Percentiles rank a stretch among this genome's conserved stretches.
These are phyloP conservation scores for Chloropsis cyanopogon DNA, from an alignment of 2,113 vertebrate genomes.

Conservation along the genomic window DNA sequence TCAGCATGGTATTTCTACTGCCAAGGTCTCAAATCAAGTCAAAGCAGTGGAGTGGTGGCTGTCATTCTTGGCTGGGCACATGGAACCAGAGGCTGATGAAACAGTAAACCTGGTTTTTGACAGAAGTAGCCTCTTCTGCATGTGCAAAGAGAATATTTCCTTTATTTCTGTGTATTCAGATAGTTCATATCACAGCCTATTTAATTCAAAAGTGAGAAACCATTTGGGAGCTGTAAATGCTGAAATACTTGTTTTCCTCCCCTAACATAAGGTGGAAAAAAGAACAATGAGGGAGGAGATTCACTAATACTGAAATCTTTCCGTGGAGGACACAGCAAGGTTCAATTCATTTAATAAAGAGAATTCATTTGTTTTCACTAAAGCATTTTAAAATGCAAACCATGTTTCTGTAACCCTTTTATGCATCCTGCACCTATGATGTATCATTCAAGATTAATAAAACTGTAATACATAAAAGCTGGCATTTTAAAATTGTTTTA, in stretches of 20 bases:
- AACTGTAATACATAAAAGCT: conserved; percentile 27
- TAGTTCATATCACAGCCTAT: neutral
- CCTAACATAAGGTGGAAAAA: neutral
- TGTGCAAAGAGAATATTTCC: neutral
- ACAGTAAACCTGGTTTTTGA: neutral
- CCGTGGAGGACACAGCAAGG: conserved; percentile 39
- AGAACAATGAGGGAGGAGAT: neutral
- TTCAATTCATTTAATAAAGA: conserved; percentile 57
- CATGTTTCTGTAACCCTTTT: conserved; percentile 26
- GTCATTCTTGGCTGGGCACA: neutral
- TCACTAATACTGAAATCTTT: neutral
- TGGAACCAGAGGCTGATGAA: neutral
- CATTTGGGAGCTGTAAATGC: conserved; percentile 38
- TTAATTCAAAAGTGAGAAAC: conserved; percentile 22
- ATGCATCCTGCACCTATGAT: neutral
- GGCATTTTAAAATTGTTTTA: conserved; percentile 14
- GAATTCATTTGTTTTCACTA: conserved; percentile 51
- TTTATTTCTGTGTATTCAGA: neutral
- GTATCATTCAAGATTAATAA: conserved; percentile 34
- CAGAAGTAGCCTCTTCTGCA: neutral
- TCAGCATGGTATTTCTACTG: neutral
- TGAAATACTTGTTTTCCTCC: neutral
- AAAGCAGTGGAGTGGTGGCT: neutral
- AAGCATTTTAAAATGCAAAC: conserved; percentile 46
- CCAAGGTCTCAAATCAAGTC: neutral